A percentile compares a stretch with the other conserved stretches of the same genome.
Conservation (phyloP, 2,797 vertebrate genomes). For the Steatocranus sp. region DNA sequence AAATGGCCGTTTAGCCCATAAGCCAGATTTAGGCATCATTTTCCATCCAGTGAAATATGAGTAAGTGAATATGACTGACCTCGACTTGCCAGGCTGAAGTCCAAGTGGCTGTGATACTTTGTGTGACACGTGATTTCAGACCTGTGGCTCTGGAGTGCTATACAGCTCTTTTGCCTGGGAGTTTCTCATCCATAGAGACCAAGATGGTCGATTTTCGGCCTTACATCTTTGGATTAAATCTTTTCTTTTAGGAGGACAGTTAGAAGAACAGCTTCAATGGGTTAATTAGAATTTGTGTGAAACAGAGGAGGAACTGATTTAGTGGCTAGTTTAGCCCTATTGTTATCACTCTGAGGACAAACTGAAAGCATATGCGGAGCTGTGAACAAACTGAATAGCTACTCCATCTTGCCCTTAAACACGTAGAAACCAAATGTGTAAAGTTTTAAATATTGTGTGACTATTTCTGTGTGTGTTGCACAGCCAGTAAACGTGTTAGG, state of each 20-base stretch:
- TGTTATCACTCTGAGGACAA: background rate
- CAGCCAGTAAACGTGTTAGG: background rate
- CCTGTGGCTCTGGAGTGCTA: background rate
- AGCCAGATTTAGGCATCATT: background rate
- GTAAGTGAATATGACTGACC: background rate
- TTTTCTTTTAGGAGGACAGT: background rate
- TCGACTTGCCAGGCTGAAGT: background rate
- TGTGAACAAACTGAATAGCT: background rate
- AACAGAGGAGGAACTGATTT: background rate
- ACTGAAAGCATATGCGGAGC: background rate
- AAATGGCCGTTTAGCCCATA: background rate
- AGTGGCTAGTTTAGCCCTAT: background rate
- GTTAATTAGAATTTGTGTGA: background rate
- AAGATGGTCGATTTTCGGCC: background rate
- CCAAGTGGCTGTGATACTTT: background rate
- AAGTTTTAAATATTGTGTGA: background rate
- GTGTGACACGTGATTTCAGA: background rate
- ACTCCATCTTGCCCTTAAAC: background rate
- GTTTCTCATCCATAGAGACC: background rate
- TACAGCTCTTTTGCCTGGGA: background rate
- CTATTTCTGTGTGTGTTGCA: background rate
- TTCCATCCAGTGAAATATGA: conserved; percentile 9
- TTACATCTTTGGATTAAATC: background rate
- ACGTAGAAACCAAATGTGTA: background rate
- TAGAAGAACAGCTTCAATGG: background rate